Evolutionary conservation across 2,888 invertebrate genomes (phyloP).

Genomic region (Eumerus sabulonum): DNA sequence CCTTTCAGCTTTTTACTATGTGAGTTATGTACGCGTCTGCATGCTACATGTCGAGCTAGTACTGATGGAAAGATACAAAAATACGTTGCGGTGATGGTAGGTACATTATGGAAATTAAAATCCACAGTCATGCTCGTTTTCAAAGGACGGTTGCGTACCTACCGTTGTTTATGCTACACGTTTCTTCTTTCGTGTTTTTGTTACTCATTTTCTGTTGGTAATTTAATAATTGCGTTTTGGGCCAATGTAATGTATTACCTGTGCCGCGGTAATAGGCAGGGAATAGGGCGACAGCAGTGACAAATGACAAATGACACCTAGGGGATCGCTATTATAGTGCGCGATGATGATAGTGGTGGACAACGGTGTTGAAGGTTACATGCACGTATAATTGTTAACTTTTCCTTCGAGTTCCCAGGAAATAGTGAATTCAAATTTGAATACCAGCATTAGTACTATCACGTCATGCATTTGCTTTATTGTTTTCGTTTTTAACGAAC

Average conservation of each 20-base stretch:
- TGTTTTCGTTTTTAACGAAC: no score
- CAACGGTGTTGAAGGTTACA: conserved; percentile 29
- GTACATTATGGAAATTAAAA: conserved; percentile 41
- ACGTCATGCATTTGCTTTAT: no score
- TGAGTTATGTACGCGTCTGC: conserved; percentile 40
- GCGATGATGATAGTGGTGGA: conserved; percentile 6
- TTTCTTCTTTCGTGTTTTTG: conserved; percentile 1
- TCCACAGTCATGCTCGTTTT: conserved; percentile 7
- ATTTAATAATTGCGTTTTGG: conserved; percentile 35
- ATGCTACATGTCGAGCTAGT: conserved; percentile 5
- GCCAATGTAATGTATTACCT: conserved; percentile 24
- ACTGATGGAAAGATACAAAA: no score
- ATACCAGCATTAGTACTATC: no score
- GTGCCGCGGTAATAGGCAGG: neutral
- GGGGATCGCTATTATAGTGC: conserved; percentile 1
- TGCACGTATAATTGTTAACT: neutral
- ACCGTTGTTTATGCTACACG: neutral
- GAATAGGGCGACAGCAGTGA: conserved; percentile 34
- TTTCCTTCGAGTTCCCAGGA: no score
- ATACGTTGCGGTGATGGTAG: neutral
- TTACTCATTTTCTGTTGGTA: conserved; percentile 18
- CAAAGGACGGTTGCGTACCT: conserved; percentile 26
- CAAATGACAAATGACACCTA: conserved; percentile 40
- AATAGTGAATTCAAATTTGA: no score
- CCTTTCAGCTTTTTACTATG: conserved; percentile 9